A percentile compares a stretch with the other conserved stretches of the same genome.
Evolutionary conservation across 2,113 vertebrate genomes (phyloP).

Genomic region (Labeo rohita): DNA sequence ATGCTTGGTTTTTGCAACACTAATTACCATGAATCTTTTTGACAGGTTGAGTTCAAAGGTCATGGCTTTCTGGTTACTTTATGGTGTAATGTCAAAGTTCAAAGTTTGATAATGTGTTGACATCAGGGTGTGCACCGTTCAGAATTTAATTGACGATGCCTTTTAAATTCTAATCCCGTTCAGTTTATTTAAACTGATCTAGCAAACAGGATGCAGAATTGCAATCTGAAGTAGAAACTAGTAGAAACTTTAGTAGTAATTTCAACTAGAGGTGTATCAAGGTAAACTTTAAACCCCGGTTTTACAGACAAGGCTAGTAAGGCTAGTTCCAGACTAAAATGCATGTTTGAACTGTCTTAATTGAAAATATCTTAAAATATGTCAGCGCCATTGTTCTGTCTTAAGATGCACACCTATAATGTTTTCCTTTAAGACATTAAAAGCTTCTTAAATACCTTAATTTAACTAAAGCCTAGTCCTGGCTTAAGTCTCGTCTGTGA

Average conservation of each 20-base stretch:
- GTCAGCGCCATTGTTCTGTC: too few species aligned
- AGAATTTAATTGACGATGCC: not conserved
- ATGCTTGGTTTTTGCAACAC: not conserved
- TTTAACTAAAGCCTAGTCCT: too few species aligned
- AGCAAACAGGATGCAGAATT: not conserved
- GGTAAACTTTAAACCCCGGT: not conserved
- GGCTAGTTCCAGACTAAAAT: too few species aligned
- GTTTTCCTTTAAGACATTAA: too few species aligned
- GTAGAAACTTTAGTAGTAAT: not conserved
- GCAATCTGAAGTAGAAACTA: not conserved
- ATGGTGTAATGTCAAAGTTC: not conserved
- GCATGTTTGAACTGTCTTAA: too few species aligned
- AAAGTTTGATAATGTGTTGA: not conserved
- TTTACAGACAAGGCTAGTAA: too few species aligned
- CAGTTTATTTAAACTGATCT: not conserved
- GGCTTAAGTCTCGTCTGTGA: too few species aligned
- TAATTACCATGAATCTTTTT: not conserved
- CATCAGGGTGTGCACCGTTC: not conserved
- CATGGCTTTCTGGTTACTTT: not conserved
- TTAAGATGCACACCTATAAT: too few species aligned
- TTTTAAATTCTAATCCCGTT: not conserved
- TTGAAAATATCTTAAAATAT: too few species aligned
- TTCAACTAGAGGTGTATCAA: not conserved
- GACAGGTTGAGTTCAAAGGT: constrained; percentile 10
- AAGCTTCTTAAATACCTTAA: too few species aligned